A percentile compares a stretch with the other conserved stretches of the same genome.
Evolutionary conservation across 2,113 vertebrate species (phyloP).

Genomic region (Channa argus): DNA sequence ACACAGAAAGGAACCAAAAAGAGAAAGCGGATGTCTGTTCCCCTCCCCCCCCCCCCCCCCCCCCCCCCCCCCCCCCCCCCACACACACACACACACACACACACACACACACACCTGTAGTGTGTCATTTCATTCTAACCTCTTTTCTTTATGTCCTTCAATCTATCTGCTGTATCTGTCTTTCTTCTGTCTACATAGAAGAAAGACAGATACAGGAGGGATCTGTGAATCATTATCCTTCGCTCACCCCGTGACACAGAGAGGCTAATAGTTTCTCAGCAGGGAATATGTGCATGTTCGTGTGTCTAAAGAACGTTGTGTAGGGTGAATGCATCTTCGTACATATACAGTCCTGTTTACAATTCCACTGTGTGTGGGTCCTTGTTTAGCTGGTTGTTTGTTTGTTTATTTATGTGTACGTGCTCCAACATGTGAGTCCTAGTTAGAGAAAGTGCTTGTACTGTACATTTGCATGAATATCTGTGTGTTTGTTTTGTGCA

Average conservation of each 20-base stretch:
- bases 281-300: constrained; percentile 35
- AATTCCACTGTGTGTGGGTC: neutral
- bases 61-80: neutral
- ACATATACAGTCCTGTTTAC: neutral
- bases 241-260: constrained; percentile 49
- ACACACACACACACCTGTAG: constrained; percentile 66
- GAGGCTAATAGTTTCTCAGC: constrained; percentile 63
- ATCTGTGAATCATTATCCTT: constrained; percentile 66
- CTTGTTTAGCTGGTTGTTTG: neutral
- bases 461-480: neutral
- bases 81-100: too few species aligned
- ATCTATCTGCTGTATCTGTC: constrained; percentile 34
- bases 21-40: neutral
- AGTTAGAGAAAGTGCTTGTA: neutral
- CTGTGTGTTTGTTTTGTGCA: neutral
- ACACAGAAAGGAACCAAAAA: constrained; percentile 3
- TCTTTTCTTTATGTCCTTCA: constrained; percentile 30
- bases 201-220: constrained; percentile 44
- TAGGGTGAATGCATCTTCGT: neutral
- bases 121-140: constrained; percentile 35
- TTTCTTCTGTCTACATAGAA: constrained; percentile 29
- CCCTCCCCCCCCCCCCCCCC: neutral
- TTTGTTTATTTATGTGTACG: neutral
- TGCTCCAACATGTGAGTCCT: neutral
- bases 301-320: neutral